Percentiles rank a stretch among this genome's conserved stretches.
Conservation (phyloP, 2,113 vertebrate genomes). For the Ariopsis seemanni region DNA sequence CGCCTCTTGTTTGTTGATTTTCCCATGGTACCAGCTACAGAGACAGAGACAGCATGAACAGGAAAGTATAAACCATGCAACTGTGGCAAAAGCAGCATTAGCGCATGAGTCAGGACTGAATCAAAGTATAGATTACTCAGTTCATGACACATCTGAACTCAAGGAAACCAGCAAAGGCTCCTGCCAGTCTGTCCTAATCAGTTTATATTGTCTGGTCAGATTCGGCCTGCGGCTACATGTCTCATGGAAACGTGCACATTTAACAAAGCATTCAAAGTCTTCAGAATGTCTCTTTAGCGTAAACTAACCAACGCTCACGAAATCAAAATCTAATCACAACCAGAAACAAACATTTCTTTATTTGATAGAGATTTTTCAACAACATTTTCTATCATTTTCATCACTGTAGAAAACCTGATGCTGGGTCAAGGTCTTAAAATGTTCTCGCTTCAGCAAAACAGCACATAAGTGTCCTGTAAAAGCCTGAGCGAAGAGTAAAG, state of each 20-base stretch:
- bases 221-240: neutral
- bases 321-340: neutral
- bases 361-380: neutral
- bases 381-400: neutral
- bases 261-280: neutral
- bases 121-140: conserved; percentile 32
- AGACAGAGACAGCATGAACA: conserved; percentile 48
- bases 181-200: neutral
- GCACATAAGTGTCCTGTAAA: conserved; percentile 1
- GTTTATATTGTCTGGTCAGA: conserved; percentile 19
- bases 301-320: neutral
- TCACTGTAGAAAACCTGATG: conserved; percentile 5
- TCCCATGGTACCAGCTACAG: conserved; percentile 97
- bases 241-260: neutral
- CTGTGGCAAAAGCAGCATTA: conserved; percentile 35
- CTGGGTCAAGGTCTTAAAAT: conserved; percentile 21
- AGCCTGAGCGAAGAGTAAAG: conserved; percentile 15
- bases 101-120: conserved; percentile 54
- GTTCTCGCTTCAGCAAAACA: neutral
- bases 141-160: neutral
- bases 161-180: neutral
- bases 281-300: neutral
- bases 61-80: conserved; percentile 17
- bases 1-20: conserved; percentile 97
- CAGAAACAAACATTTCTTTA: neutral